Conservation (phyloP, 2,113 vertebrate genomes). For the Campylorhamphus procurvoides region DNA sequence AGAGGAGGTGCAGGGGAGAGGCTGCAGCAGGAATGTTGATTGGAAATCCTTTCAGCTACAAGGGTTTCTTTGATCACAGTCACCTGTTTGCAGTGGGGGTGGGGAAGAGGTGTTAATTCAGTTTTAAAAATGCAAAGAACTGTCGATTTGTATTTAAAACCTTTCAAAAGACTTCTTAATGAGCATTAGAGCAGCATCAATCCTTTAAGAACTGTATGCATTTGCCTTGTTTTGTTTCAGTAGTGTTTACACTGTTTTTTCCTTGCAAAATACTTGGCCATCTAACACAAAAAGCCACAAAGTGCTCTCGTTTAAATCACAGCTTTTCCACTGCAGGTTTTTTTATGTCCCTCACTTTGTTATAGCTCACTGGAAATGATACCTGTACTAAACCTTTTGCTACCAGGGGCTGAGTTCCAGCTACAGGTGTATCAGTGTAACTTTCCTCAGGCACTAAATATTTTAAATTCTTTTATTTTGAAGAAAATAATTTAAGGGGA, state of each 20-base stretch:
- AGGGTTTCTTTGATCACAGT: background rate
- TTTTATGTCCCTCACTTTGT: background rate
- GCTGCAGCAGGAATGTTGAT: background rate
- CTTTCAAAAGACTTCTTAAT: background rate
- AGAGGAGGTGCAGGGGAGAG: background rate
- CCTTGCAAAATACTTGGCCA: background rate
- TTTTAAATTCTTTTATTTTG: background rate
- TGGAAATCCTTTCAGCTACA: background rate
- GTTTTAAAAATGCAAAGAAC: background rate
- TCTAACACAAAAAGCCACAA: background rate
- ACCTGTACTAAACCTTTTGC: background rate
- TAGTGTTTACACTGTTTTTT: background rate
- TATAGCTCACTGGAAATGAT: background rate
- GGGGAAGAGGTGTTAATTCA: background rate
- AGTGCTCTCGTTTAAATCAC: background rate
- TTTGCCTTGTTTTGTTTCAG: background rate
- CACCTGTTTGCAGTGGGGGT: background rate
- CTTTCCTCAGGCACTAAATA: background rate
- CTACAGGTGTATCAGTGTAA: fast-evolving
- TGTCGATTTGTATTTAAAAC: background rate
- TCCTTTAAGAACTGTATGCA: background rate
- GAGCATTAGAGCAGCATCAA: background rate
- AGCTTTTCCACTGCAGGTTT: background rate
- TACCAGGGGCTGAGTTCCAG: background rate
- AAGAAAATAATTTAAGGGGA: background rate